These are phyloP conservation scores for Tarsius wallacei DNA, from an alignment of 2,797 vertebrate species.

Conservation along the genomic window DNA sequence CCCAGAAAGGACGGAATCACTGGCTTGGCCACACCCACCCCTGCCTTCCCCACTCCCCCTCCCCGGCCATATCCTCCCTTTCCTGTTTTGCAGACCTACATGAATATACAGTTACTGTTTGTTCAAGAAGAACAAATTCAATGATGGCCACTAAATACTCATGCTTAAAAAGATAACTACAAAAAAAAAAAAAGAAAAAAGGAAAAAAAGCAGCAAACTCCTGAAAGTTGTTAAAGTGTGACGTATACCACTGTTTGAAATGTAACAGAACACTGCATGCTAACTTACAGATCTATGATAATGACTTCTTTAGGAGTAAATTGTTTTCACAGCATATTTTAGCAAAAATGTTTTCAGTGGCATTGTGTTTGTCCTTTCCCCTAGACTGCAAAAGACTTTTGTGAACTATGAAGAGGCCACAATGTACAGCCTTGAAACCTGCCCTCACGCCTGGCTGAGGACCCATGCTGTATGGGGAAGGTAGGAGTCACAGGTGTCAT, in stretches of 20 bases:
- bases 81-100: neutral
- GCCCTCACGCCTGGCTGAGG: conserved; percentile 92
- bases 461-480: conserved; percentile 95
- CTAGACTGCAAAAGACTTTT: conserved; percentile 94
- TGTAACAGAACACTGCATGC: neutral
- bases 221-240: neutral
- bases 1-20: neutral
- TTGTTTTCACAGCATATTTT: neutral
- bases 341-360: neutral
- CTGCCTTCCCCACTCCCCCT: neutral
- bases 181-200: too few relatives aligned
- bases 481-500: conserved; percentile 86
- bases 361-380: neutral
- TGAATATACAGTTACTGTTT: neutral
- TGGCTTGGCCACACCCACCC: neutral
- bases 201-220: neutral
- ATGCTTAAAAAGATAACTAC: neutral
- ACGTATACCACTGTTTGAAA: neutral
- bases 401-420: conserved; percentile 94
- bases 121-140: neutral
- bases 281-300: neutral
- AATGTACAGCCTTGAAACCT: conserved; percentile 95
- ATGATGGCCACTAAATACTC: neutral
- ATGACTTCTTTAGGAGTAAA: neutral
- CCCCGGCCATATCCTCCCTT: neutral